Evolutionary conservation across 2,797 vertebrate genomes (phyloP).

Genomic region (Schizothorax lantsangensis): DNA sequence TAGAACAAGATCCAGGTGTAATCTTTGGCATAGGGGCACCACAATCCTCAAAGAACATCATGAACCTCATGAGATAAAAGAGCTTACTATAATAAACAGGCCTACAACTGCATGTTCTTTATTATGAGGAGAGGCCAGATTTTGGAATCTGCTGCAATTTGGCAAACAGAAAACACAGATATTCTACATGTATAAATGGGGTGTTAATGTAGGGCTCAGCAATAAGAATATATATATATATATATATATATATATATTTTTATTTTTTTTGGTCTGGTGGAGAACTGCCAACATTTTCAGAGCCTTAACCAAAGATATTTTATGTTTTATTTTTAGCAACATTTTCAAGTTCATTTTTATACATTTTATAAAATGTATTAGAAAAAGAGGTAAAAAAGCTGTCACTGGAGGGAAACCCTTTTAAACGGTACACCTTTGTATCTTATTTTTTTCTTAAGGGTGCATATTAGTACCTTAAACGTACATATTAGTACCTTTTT

Average conservation of each 20-base stretch:
- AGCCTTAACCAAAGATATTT: background rate
- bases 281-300: background rate
- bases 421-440: background rate
- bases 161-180: background rate
- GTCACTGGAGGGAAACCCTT: background rate
- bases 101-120: background rate
- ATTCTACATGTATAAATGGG: background rate
- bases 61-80: background rate
- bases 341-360: background rate
- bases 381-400: background rate
- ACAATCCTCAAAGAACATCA: constrained; percentile 14
- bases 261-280: background rate
- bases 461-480: background rate
- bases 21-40: background rate
- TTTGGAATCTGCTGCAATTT: background rate
- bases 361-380: background rate
- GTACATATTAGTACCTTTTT: background rate
- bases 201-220: background rate
- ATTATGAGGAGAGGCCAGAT: background rate
- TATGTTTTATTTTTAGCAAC: background rate
- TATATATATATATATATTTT: background rate
- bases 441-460: background rate
- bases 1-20: constrained; percentile 22
- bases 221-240: no score
- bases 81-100: constrained; percentile 3